Evolutionary conservation across 2,113 vertebrate genomes (phyloP).

Genomic region (Actenoides hombroni): DNA sequence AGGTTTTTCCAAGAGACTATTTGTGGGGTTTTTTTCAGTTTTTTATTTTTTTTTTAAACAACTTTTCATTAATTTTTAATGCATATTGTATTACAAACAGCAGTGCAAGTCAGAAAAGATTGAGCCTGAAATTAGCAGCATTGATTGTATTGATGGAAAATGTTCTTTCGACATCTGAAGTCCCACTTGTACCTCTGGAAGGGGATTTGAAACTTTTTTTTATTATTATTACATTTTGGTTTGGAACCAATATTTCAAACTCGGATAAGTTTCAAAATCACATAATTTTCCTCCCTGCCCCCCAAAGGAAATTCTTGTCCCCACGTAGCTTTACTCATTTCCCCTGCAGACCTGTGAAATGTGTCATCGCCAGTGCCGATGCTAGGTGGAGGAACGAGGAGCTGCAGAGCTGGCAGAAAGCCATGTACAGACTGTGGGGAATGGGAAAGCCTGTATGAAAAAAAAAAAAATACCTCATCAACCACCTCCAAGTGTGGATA

Average conservation of each 20-base stretch:
- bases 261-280: not conserved
- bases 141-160: not conserved
- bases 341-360: not conserved
- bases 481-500: accelerated
- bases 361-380: not conserved
- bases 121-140: not conserved
- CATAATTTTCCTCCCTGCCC: not conserved
- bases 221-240: not conserved
- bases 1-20: not conserved
- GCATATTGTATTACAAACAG: not conserved
- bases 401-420: not conserved
- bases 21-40: not conserved
- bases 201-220: not conserved
- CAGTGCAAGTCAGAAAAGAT: not conserved
- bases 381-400: not conserved
- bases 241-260: not conserved
- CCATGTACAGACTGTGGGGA: not conserved
- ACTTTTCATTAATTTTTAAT: constrained; percentile 57
- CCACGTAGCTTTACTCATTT: not conserved
- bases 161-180: not conserved
- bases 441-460: not conserved
- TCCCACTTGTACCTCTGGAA: not conserved
- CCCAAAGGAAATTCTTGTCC: not conserved
- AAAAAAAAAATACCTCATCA: too few species aligned
- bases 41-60: not conserved